Evolutionary conservation across 2,113 vertebrate genomes (phyloP).

Genomic region (Psophia crepitans): DNA sequence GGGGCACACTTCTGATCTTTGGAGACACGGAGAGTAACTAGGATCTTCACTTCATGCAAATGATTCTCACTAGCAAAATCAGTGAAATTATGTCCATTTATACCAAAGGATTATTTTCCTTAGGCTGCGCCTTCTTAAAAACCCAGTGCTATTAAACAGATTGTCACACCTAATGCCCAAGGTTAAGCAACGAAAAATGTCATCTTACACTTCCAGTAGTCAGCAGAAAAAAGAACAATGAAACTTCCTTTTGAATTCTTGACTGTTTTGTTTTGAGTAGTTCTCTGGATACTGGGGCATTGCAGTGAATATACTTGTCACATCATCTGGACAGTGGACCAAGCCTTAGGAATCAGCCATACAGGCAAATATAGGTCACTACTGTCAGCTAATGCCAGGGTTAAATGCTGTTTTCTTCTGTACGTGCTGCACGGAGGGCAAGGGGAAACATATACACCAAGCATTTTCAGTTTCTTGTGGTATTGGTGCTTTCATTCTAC

Average conservation of each 20-base stretch:
- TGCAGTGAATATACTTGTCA: neutral
- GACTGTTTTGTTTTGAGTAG: neutral
- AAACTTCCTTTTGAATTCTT: neutral
- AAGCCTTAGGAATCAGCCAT: neutral
- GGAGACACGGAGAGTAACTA: neutral
- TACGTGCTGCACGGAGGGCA: neutral
- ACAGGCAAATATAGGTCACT: neutral
- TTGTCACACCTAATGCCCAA: neutral
- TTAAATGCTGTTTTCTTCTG: neutral
- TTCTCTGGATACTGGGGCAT: neutral
- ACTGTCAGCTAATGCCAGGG: neutral
- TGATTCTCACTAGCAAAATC: neutral
- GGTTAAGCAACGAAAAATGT: neutral
- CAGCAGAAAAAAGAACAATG: neutral
- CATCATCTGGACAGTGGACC: neutral
- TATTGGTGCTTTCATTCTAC: neutral
- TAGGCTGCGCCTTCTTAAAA: neutral
- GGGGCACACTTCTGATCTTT: neutral
- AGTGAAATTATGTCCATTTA: neutral
- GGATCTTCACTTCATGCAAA: neutral
- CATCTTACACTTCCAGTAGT: neutral
- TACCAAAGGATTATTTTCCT: neutral
- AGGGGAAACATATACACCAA: neutral
- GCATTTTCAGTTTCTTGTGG: neutral
- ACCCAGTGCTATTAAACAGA: neutral